Base-by-base conservation (phyloP, 2,797 vertebrate species). In the Melanogrammus aeglefinus region DNA sequence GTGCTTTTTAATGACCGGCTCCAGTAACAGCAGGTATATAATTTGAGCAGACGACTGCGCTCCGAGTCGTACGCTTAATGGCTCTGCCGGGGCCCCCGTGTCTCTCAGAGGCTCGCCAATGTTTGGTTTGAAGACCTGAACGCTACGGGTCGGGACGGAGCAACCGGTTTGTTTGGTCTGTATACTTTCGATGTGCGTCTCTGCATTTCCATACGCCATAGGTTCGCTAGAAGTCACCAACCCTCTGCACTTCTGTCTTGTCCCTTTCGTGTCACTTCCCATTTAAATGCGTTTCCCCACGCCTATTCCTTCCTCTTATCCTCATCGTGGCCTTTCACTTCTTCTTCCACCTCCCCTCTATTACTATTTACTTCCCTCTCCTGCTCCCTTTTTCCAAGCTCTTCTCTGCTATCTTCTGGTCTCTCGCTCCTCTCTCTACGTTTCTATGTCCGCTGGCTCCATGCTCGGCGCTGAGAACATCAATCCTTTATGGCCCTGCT, bases 401-500 rank as follows among this genome's bases (percentile, higher is more conserved):
- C 69, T 18, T n/a, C 14, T 14, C 41, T 76, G 72, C 57, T 73
- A 24, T 44, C 27, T 41, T 41, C 36, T 27, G 29, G 14, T 47
- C 36, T 38, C 44, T 81, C 81, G 73, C 79, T 82, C 80, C 4
- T 14, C 47, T 51, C 47, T 51, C 44, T 2, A 2, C 12, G 14
- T 16, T 16, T 47, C 14, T 4, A 16, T 76, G 38, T 73, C 78
- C 78, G 78, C 71, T 70, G 38, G 35, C 77, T 86, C 82, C 41
- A 76, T 79, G 86, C 84, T 87, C 82, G 80, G 79, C 81, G 84
- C 80, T 77, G 82, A 87, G 85, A 82, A 78, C 88, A 92, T 93
- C 89, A 87, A 90, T 93, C 91, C 92, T 80, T 79, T 7, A 72
- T 76, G 80, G 82, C 75, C 75, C 84, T 76, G 86, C 86, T 88